Conservation (phyloP, 1,140 invertebrate genomes). For the Cepaea nemoralis region DNA sequence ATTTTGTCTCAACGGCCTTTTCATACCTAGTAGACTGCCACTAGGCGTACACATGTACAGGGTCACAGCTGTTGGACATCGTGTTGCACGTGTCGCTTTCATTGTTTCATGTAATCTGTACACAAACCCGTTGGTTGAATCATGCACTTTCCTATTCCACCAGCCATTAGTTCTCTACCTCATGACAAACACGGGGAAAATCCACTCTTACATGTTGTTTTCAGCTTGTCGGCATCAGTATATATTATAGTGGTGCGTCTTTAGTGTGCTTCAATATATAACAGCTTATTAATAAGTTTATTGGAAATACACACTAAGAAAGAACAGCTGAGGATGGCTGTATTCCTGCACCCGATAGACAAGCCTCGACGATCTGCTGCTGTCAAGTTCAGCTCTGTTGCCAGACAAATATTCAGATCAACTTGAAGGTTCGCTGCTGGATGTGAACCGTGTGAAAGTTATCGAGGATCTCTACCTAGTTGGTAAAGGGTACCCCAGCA, state of each 20-base stretch:
- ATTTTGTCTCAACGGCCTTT: conserved; percentile 6
- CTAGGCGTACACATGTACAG: not conserved
- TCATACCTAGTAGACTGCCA: conserved; percentile 1
- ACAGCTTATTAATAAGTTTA: too few species aligned
- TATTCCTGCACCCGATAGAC: too few species aligned
- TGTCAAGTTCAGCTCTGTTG: too few species aligned
- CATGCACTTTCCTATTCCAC: not conserved
- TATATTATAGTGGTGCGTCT: not conserved
- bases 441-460: too few species aligned
- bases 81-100: conserved; percentile 5
- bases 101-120: not conserved
- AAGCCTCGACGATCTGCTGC: too few species aligned
- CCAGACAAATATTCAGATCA: too few species aligned
- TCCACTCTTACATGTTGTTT: not conserved
- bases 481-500: too few species aligned
- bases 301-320: too few species aligned
- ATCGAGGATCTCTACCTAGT: too few species aligned
- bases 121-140: not conserved
- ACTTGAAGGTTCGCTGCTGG: too few species aligned
- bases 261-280: conserved; percentile 5
- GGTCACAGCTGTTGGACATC: not conserved
- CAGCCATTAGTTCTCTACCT: not conserved
- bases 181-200: conserved; percentile 6
- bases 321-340: too few species aligned
- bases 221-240: not conserved